phyloP scores from a whole-genome alignment of 1,140 invertebrate genomes.

The Nephila pilipes region DNA sequence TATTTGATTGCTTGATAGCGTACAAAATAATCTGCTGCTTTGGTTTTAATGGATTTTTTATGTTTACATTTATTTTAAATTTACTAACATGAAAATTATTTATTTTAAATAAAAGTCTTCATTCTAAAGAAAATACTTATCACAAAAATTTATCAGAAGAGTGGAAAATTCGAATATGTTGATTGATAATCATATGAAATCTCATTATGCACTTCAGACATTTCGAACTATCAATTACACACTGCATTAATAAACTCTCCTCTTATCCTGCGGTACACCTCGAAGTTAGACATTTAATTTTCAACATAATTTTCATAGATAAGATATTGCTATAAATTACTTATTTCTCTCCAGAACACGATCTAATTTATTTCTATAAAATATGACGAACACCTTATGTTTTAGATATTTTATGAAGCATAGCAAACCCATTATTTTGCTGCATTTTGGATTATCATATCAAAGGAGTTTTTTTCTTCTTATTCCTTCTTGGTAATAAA shows the following conservation, averaged over 20 bases:
- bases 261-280: background rate
- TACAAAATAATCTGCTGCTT: no score
- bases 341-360: background rate
- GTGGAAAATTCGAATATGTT: no score
- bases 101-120: no score
- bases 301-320: background rate
- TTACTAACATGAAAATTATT: no score
- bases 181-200: no score
- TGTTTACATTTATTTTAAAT: no score
- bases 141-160: no score
- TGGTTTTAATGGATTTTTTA: no score
- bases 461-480: background rate
- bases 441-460: slow-evolving; percentile 13
- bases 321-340: background rate
- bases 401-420: slow-evolving; percentile 2
- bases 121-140: no score
- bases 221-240: no score
- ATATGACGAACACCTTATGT: background rate
- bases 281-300: background rate
- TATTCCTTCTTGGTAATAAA: background rate
- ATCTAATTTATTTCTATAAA: background rate
- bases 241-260: background rate
- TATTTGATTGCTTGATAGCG: no score
- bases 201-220: no score
- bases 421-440: slow-evolving; percentile 29